Conservation (phyloP, 2,797 vertebrate species). For the Lemur catta region DNA sequence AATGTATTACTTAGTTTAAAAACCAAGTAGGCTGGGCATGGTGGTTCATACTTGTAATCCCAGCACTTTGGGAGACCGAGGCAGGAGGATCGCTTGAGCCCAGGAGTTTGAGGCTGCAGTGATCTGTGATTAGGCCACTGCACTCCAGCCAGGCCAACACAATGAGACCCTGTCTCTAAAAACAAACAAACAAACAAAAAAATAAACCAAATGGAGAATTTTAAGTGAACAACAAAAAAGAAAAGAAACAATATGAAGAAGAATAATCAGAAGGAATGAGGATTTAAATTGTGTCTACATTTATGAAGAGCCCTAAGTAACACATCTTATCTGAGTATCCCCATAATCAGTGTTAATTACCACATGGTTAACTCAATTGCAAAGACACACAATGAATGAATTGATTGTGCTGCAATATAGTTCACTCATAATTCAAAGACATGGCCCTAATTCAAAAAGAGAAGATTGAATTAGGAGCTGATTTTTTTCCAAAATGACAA, state of each 20-base stretch:
- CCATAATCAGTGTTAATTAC: neutral
- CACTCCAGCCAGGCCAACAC: too few species aligned
- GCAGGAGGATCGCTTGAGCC: neutral
- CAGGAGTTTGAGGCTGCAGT: neutral
- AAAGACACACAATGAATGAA: conserved; percentile 41
- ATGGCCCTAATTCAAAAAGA: conserved; percentile 35
- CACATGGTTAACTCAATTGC: conserved; percentile 11
- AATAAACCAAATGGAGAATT: neutral
- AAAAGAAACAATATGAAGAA: conserved; percentile 15
- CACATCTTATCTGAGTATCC: neutral
- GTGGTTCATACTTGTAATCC: neutral
- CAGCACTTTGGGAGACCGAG: too few species aligned
- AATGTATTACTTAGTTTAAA: neutral
- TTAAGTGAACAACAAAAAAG: neutral
- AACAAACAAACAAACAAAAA: neutral
- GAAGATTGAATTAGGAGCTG: conserved; percentile 54
- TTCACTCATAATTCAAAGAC: conserved; percentile 42
- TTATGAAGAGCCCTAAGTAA: neutral
- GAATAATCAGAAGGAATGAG: neutral
- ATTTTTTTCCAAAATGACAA: conserved; percentile 43
- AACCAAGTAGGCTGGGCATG: neutral
- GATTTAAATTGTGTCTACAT: neutral
- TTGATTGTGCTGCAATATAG: neutral
- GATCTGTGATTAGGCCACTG: neutral
- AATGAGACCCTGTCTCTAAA: neutral